phyloP scores from a whole-genome alignment of 2,888 invertebrate genomes.

The Drepanosiphum platanoidis region DNA sequence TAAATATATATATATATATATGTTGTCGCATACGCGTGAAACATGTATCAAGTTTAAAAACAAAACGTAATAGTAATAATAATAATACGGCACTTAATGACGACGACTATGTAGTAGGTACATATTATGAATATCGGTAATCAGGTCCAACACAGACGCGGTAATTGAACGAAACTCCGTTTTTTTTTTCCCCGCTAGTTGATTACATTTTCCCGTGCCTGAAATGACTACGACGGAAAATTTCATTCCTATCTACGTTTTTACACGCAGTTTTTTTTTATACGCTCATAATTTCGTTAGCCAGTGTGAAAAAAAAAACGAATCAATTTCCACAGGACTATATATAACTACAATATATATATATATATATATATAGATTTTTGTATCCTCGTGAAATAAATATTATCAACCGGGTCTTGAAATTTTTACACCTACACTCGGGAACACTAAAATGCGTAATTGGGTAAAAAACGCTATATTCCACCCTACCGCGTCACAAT shows the following conservation, averaged over 20 bases:
- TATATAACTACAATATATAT: too few relatives aligned
- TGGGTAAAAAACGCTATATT: constrained; percentile 7
- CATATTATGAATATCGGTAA: neutral
- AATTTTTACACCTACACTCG: constrained; percentile 9
- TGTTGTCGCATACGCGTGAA: neutral
- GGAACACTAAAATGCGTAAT: constrained; percentile 43
- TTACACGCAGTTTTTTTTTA: neutral
- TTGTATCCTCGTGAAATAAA: constrained; percentile 32
- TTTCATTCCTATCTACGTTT: neutral
- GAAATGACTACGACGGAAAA: constrained; percentile 30
- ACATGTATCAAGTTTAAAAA: neutral
- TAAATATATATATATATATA: too few relatives aligned
- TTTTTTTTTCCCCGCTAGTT: neutral
- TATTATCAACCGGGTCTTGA: constrained; percentile 21
- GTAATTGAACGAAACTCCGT: constrained; percentile 20
- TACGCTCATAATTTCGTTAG: constrained; percentile 21
- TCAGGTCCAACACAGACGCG: neutral
- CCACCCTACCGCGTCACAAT: neutral
- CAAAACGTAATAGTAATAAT: neutral
- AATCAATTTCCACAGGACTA: constrained; percentile 22
- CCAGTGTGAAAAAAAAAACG: constrained; percentile 4
- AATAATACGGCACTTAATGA: neutral
- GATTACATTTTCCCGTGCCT: neutral
- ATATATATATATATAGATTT: too few relatives aligned
- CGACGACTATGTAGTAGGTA: neutral